These are phyloP conservation scores for Sebastes matsubarae DNA, from an alignment of 2,797 vertebrate genomes.

Conservation along the genomic window DNA sequence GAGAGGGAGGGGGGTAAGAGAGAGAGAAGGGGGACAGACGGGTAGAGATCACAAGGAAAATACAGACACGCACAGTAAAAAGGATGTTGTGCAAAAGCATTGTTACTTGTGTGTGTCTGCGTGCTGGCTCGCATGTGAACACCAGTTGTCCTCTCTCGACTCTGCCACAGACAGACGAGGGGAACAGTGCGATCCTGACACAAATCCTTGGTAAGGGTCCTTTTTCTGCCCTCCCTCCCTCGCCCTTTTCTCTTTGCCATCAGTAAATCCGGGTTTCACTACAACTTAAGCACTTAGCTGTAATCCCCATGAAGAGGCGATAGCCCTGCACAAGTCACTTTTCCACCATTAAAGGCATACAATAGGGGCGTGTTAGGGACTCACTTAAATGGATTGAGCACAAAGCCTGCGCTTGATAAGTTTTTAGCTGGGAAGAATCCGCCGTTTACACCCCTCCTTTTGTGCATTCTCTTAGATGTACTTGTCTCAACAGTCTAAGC, in stretches of 20 bases:
- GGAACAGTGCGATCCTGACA: slow-evolving; percentile 72
- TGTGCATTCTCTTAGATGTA: slow-evolving; percentile 80
- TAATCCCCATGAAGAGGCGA: slow-evolving; percentile 83
- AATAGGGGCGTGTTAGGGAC: slow-evolving; percentile 82
- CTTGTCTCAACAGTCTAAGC: slow-evolving; percentile 84
- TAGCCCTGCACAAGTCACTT: slow-evolving; percentile 81
- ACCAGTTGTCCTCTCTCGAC: slow-evolving; percentile 67
- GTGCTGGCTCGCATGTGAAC: slow-evolving; percentile 39
- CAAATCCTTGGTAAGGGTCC: slow-evolving; percentile 82
- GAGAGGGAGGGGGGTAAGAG: neutral
- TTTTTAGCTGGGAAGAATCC: slow-evolving; percentile 82
- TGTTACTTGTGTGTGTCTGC: slow-evolving; percentile 42
- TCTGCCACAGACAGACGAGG: slow-evolving; percentile 64
- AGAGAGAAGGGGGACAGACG: slow-evolving; percentile 8
- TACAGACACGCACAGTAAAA: slow-evolving; percentile 43
- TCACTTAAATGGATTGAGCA: slow-evolving; percentile 83
- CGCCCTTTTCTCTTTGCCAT: slow-evolving; percentile 76
- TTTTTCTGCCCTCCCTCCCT: slow-evolving; percentile 74
- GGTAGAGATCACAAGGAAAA: slow-evolving; percentile 56
- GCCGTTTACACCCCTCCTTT: slow-evolving; percentile 80
- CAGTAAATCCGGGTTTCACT: slow-evolving; percentile 83
- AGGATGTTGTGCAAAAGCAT: slow-evolving; percentile 42
- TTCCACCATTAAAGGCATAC: slow-evolving; percentile 81
- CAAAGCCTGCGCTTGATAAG: slow-evolving; percentile 77
- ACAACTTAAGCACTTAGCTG: slow-evolving; percentile 83